Evolutionary conservation across 2,113 vertebrate genomes (phyloP), one percentile per base, ranked within the genome.

Genomic region (Hystrix brachyura): DNA sequence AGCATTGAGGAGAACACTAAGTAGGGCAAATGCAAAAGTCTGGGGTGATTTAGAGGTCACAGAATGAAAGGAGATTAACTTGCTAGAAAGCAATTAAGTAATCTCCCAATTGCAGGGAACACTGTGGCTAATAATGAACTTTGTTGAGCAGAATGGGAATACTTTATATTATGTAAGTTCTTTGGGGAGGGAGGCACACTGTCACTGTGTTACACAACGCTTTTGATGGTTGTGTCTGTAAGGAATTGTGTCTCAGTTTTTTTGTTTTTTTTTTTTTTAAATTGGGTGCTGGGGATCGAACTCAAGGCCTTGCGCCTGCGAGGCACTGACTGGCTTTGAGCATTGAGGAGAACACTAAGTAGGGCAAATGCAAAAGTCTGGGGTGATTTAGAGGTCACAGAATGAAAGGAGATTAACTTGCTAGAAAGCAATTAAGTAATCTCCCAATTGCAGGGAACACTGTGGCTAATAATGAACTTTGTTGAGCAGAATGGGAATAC

Each of bases 71-170:
- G 91, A 83, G 91, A 95, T 97, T 97, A 95, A 90, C 89, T 74
- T 96, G 79, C 96, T 87, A 93, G 80, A 97, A 98, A 98, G 95
- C 91, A 97, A 91, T 97, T 97, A 97, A 96, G 92, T 85, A 67
- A 57, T 96, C 91, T 89, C 93, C 91, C 78, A 74, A 65, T 91
- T 87, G 89, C 74, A n/a, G 60, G 76, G 83, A 93, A 29, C 85
- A 15, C 69, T 51, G 0, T 80, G 86, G 67, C 82, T 93, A 57
- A 57, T 95, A 90, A 94, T 83, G 93, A 96, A 91, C 89, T 93
- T 91, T 10, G 64, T 81, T 74, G 60, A 95, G 91, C 46, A 90
- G 48, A 90, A 69, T 19, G 78, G 93, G 94, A 93, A 86, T 86
- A 48, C 51, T 38, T 79, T 78, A 43, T 46, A 27, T 92, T 43